These are phyloP conservation scores for Monochamus alternatus DNA, from an alignment of 2,888 invertebrate species.

Conservation along the genomic window DNA sequence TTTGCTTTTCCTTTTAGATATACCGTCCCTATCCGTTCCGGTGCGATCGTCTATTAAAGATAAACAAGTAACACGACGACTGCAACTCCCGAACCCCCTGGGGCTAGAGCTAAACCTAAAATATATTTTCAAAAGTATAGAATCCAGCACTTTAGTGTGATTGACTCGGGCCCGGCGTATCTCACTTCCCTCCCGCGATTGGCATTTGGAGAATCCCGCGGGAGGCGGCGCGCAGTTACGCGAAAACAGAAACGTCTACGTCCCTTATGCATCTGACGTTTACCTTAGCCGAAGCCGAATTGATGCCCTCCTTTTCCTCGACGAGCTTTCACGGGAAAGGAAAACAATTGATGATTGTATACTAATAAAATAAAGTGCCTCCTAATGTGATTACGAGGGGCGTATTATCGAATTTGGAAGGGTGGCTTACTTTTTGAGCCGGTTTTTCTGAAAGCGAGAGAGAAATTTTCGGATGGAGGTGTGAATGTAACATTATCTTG, in stretches of 20 bases:
- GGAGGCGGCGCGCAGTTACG: slow-evolving; percentile 49
- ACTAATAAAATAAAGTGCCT: neutral
- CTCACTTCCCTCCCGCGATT: slow-evolving; percentile 51
- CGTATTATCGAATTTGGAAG: neutral
- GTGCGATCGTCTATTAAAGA: neutral
- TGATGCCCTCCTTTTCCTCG: slow-evolving; percentile 32
- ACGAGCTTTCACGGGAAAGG: neutral
- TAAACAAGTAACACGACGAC: slow-evolving; percentile 5
- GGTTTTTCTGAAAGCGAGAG: no score
- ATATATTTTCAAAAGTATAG: slow-evolving; percentile 50
- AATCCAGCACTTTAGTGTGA: slow-evolving; percentile 51
- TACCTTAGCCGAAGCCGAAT: slow-evolving; percentile 37
- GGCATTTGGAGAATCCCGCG: slow-evolving; percentile 54
- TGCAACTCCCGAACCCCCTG: neutral
- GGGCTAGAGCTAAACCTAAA: slow-evolving; percentile 32
- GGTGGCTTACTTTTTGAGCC: no score
- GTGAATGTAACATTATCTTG: no score
- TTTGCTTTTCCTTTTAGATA: no score
- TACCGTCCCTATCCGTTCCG: neutral
- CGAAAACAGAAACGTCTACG: slow-evolving; percentile 54
- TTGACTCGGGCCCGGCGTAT: slow-evolving; percentile 50
- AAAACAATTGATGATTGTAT: neutral
- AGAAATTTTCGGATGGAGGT: no score
- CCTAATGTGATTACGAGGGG: neutral
- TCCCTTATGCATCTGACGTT: slow-evolving; percentile 48